Evolutionary conservation across 1,140 invertebrate species (phyloP).

Genomic region (Euwallacea fornicatus): DNA sequence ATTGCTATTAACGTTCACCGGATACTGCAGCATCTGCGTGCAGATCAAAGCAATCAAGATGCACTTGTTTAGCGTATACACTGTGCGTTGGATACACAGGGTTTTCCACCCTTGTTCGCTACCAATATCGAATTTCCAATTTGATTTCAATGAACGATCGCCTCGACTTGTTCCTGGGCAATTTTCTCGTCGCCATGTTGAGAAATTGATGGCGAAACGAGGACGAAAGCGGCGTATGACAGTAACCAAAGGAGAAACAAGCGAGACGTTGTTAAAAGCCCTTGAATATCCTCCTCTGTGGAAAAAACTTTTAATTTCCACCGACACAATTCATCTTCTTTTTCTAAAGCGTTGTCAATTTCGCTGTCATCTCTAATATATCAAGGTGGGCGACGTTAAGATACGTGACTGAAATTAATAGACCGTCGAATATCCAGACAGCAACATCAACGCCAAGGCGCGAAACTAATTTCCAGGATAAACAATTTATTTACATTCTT

Average conservation of each 20-base stretch:
- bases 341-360: slow-evolving; percentile 51
- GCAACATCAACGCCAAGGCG: slow-evolving; percentile 17
- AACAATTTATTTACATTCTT: slow-evolving; percentile 44
- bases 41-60: slow-evolving; percentile 54
- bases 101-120: slow-evolving; percentile 12
- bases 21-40: slow-evolving; percentile 53
- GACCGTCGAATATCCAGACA: slow-evolving; percentile 41
- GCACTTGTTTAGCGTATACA: slow-evolving; percentile 53
- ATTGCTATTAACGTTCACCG: slow-evolving; percentile 53
- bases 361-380: slow-evolving; percentile 50
- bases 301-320: slow-evolving; percentile 46
- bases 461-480: slow-evolving; percentile 45
- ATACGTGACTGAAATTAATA: slow-evolving; percentile 52
- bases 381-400: slow-evolving; percentile 46
- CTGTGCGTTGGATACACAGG: slow-evolving; percentile 36
- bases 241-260: slow-evolving; percentile 28
- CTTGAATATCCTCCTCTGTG: slow-evolving; percentile 10
- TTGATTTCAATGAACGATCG: slow-evolving; percentile 19
- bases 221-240: slow-evolving; percentile 1
- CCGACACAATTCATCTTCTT: slow-evolving; percentile 48
- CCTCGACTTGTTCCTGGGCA: neutral
- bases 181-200: neutral
- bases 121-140: slow-evolving; percentile 28
- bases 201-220: neutral
- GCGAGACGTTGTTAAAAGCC: slow-evolving; percentile 29